These are phyloP conservation scores for Pygmarrhopalites habei DNA, from an alignment of 1,140 invertebrate genomes.

Conservation along the genomic window DNA sequence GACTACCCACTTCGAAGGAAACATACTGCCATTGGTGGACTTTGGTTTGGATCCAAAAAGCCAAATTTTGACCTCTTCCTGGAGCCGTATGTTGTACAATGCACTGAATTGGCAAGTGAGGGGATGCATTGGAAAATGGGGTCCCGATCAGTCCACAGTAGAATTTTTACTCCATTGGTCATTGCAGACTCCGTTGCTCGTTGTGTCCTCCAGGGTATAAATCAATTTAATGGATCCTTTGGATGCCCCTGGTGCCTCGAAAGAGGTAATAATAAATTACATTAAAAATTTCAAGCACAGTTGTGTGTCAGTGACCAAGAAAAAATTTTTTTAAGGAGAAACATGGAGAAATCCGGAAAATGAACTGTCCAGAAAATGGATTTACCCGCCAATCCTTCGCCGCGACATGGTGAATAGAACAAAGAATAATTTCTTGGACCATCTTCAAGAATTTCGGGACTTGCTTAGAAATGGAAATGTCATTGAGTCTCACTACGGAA, in stretches of 20 bases:
- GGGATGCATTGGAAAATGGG: conserved; percentile 14
- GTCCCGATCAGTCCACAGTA: not conserved
- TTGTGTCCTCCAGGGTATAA: conserved; percentile 15
- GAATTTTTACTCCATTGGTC: conserved; percentile 2
- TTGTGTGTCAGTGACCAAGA: conserved; percentile 22
- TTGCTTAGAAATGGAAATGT: not conserved
- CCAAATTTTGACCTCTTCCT: conserved; percentile 24
- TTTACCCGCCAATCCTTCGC: not conserved
- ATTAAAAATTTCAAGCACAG: no score
- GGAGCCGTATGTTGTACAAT: not conserved
- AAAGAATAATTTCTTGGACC: not conserved
- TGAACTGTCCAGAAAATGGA: conserved; percentile 24
- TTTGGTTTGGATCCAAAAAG: conserved; percentile 28
- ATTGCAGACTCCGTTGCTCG: conserved; percentile 25
- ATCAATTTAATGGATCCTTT: conserved; percentile 26
- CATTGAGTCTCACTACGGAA: conserved; percentile 20
- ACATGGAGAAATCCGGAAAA: conserved; percentile 15
- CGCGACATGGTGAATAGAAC: not conserved
- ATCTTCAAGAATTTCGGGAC: conserved; percentile 8
- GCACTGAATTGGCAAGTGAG: not conserved
- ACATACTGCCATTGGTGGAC: conserved; percentile 34
- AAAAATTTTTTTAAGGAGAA: conserved; percentile 21
- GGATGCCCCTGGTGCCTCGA: conserved; percentile 24
- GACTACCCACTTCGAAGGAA: conserved; percentile 17
- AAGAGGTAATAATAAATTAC: conserved; percentile 36